Evolutionary conservation across 2,797 vertebrate species (phyloP), one percentile per base, ranked within the genome.

Genomic region (Harpagifer antarcticus): DNA sequence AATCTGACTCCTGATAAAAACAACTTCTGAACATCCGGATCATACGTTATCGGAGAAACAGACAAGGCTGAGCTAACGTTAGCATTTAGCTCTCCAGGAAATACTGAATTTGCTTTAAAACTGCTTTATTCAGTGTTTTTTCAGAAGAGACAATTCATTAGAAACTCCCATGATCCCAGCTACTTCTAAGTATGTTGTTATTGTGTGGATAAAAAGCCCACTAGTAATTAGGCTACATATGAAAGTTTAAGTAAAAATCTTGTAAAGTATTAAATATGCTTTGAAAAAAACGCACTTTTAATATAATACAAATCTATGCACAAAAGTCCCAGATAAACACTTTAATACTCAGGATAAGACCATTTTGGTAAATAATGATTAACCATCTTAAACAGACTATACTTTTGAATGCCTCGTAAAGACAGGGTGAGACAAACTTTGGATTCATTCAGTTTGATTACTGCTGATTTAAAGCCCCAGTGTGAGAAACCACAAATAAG

Each of bases 401-500:
- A 17, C 20, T 13, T 37, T 3, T 16, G 19, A 63, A 53, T n/a
- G 16, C 6, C 33, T 58, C 1, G 15, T 3, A 4, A 11, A 56
- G 45, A 42, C 33, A 6, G 48, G 57, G 89, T 89, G 9, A 52
- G 45, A 42, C 33, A 9, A 43, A 84, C 67, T 78, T 80, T 80
- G 86, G 88, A 89, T 89, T 86, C 88, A 16, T 50, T 9, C 56
- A 44, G 65, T 45, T 63, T 68, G 82, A 90, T 86, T 88, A 85
- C 52, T 64, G 65, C 55, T 59, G n/a, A 71, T 65, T 72, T 81
- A 76, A 84, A 89, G 52, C 56, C 63, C n/a, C 52, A n/a, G 12
- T 44, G 66, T 76, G 78, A 79, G 44, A 58, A 70, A 50, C n/a
- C 48, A 64, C 40, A 20, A 65, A 37, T 45, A 27, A 67, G 73